Evolutionary conservation across 2,888 invertebrate species (phyloP), one percentile per base, ranked within the genome.

Genomic region (Chironomus tentans): DNA sequence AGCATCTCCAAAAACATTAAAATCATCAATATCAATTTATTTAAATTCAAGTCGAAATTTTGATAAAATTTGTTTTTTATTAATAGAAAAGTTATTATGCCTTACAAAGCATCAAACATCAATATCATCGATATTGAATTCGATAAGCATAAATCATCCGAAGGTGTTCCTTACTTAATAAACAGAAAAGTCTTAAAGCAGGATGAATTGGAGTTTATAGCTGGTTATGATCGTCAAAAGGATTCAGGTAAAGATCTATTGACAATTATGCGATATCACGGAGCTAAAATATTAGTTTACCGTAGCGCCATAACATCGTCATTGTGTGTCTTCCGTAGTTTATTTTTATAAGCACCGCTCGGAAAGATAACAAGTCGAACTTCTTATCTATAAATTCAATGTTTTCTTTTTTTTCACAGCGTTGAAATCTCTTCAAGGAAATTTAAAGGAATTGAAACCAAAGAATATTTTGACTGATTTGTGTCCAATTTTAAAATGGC

Each of bases 401-500:
- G 21, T 70, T 50, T 38, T 38, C n/a, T 18, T 15, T 1, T 12
- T 4, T 46, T n/a, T n/a, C n/a, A 15, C 56, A 70, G 70, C 70
- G 12, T 50, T 48, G 10, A 69, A 69, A 47, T 56, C 15, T 15
- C 4, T 76, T 13, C 3, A n/a, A 5, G 69, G 69, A 6, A 68
- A 24, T 15, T 7, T 76, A 13, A 68, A 18, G 56, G 28, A 28
- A 18, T 15, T 76, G 38, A 68, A 76, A 47, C n/a, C 65, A 7
- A 76, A 28, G 46, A 77, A 75, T 68, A 76, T 76, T 48, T 18
- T 78, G 50, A 61, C 68, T 10, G 71, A 77, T 22, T 79, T 85
- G 2, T 80, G 89, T 69, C 90, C 90, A 15, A 85, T 87, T 4
- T 77, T 88, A 12, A 85, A 85, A 78, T 91, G 91, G 91, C 80